phyloP scores from a whole-genome alignment of 2,113 vertebrate species.

The Clarias macrocephalus region DNA sequence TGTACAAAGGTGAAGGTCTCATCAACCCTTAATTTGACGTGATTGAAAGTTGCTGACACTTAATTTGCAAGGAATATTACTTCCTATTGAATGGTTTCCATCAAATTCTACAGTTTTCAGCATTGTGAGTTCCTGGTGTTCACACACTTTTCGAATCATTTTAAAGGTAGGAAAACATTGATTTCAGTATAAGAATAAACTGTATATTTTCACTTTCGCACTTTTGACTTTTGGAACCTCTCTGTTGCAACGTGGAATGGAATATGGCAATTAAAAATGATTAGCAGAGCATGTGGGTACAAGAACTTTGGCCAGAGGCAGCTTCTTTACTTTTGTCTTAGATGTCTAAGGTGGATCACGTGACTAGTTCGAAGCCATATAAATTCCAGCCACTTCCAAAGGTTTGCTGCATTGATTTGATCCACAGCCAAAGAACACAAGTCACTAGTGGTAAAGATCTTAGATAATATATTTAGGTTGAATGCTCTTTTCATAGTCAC shows the following conservation, averaged over 20 bases:
- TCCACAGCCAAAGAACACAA: not conserved
- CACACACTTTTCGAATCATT: not conserved
- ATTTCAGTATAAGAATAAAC: not conserved
- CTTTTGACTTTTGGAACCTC: slow-evolving; percentile 44
- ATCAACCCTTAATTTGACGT: not conserved
- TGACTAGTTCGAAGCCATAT: slow-evolving; percentile 50
- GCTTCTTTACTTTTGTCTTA: slow-evolving; percentile 44
- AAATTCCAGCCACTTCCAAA: slow-evolving; percentile 57
- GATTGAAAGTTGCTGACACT: slow-evolving; percentile 38
- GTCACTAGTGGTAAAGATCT: not conserved
- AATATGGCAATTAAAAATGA: slow-evolving; percentile 67
- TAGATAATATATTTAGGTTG: not conserved
- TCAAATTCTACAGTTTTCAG: not conserved
- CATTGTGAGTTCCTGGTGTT: not conserved
- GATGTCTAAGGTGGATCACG: slow-evolving; percentile 43
- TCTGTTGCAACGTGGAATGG: slow-evolving; percentile 63
- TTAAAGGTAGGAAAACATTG: not conserved
- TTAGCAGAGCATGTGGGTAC: slow-evolving; percentile 44
- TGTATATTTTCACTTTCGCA: not conserved
- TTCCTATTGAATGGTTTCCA: no score
- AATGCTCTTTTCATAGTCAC: not conserved
- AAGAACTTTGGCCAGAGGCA: slow-evolving; percentile 66
- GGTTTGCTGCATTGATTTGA: slow-evolving; percentile 7
- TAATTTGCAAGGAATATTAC: not conserved
- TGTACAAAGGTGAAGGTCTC: slow-evolving; percentile 33